phyloP scores from a whole-genome alignment of 2,797 vertebrate genomes.

The Calcarius lapponicus region DNA sequence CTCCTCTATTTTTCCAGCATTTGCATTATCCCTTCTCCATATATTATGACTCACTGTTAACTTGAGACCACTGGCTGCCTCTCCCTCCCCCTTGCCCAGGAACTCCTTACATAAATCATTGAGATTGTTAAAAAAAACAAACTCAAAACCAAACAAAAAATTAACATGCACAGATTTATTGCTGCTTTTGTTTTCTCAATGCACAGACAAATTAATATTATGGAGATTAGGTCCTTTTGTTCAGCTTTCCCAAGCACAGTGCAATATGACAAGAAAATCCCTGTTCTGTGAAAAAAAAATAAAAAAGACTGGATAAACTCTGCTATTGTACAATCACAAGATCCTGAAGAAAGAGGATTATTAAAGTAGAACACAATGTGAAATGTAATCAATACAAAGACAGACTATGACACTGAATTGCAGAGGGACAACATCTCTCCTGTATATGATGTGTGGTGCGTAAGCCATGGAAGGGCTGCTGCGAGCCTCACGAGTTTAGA shows the following conservation, averaged over 20 bases:
- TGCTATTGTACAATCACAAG: constrained; percentile 45
- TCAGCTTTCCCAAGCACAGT: constrained; percentile 1
- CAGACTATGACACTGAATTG: background rate
- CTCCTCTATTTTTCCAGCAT: background rate
- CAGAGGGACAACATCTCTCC: background rate
- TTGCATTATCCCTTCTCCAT: constrained; percentile 43
- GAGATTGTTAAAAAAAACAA: background rate
- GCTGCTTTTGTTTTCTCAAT: constrained; percentile 48
- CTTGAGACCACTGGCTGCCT: background rate
- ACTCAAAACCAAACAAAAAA: background rate
- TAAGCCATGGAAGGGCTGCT: background rate
- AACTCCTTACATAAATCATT: constrained; percentile 36
- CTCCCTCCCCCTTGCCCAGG: background rate
- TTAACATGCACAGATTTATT: constrained; percentile 23
- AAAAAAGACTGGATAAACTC: constrained; percentile 23
- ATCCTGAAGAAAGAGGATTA: constrained; percentile 65
- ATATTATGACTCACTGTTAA: constrained; percentile 24
- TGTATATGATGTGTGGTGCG: background rate
- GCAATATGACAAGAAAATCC: constrained; percentile 64
- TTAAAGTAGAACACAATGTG: constrained; percentile 48
- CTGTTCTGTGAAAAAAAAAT: background rate
- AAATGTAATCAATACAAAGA: constrained; percentile 34
- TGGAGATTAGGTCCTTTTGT: constrained; percentile 55
- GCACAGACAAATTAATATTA: constrained; percentile 44
- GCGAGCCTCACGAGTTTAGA: background rate